Evolutionary conservation across 2,888 invertebrate species (phyloP), one percentile per base, ranked within the genome.

Genomic region (Phlogophora meticulosa): DNA sequence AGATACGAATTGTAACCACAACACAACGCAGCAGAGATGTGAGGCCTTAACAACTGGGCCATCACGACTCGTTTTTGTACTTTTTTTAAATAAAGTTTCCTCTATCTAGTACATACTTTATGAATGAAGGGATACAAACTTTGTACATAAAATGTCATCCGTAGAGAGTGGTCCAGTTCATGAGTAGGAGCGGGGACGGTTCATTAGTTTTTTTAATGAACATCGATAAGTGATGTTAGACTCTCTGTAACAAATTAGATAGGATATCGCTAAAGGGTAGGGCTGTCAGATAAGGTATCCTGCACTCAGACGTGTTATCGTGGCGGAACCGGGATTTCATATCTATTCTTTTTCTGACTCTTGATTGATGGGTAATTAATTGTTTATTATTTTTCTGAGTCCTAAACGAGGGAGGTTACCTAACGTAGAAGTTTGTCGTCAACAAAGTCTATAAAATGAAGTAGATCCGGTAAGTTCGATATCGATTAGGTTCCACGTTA

Each of bases 291-390:
- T 73, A 51, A 17, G 67, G 56, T 70, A 61, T 69, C 72, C 76
- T 60, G 36, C 61, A 70, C 61, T 61, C 36, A n/a, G 69, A 75
- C 43, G 28, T 1, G 43, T 45, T 76, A 68, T 72, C 69, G 38
- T n/a, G 5, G 3, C 36, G 48, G 34, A 11, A 45, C 59, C 28
- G 43, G 43, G 34, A 22, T 45, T 42, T 45, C 58, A 32, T 58
- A 49, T 58, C 24, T 10, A 49, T 52, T 10, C 34, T 71, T 1
- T 1, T 13, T 42, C 48, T 40, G 28, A 24, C 34, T 22, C 24
- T 48, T 58, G 22, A 24, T 67, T 48, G 22, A 66, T 66, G 17
- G 10, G 9, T 11, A 20, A 28, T 36, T 1, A 17, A 38, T 38
- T 38, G n/a, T 4, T 7, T 63, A 63, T 36, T 53, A 45, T 20